Evolutionary conservation across 1,140 invertebrate species (phyloP).

Genomic region (Caligus rogercresseyi): DNA sequence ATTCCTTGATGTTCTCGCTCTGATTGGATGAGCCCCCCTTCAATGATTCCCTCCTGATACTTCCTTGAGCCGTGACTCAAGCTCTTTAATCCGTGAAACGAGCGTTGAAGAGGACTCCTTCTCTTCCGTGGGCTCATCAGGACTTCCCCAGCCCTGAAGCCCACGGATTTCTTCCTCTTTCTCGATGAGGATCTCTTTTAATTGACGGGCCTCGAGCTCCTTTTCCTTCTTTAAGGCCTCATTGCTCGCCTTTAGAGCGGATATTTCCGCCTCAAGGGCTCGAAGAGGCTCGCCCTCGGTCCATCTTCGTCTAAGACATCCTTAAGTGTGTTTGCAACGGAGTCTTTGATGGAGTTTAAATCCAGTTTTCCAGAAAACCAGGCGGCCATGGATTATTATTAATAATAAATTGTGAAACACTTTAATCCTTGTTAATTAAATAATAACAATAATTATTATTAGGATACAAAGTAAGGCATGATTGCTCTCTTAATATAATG

Average conservation of each 20-base stretch:
- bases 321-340: not conserved
- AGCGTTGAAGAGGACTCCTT: no score
- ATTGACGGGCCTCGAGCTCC: not conserved
- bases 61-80: constrained; percentile 25
- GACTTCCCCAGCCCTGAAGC: not conserved
- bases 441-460: no score
- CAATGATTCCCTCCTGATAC: no score
- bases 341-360: not conserved
- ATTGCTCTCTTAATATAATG: no score
- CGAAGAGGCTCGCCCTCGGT: not conserved
- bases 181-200: not conserved
- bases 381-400: not conserved
- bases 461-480: no score
- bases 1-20: no score
- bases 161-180: not conserved
- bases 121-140: not conserved
- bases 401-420: no score
- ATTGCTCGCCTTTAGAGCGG: not conserved
- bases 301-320: not conserved
- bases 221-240: not conserved
- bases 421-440: no score
- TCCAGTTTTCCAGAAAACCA: not conserved
- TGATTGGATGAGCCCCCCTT: no score
- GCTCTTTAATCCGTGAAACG: not conserved
- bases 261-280: not conserved